Evolutionary conservation across 2,888 invertebrate species (phyloP).

Genomic region (Meta bourneti): DNA sequence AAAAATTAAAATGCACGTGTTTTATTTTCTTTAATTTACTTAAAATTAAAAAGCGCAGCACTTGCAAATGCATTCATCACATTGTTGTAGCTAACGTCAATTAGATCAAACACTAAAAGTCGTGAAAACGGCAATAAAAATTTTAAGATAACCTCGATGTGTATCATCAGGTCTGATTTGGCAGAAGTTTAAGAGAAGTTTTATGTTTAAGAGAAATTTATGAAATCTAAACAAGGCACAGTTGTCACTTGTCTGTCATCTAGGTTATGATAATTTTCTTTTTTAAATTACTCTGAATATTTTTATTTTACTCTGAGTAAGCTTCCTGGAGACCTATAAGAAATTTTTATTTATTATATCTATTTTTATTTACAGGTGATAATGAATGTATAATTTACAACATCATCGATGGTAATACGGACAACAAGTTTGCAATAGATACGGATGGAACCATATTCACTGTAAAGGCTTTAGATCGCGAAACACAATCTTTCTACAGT

Average conservation of each 20-base stretch:
- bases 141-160: too few species aligned
- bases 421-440: conserved; percentile 89
- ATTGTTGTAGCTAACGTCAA: too few species aligned
- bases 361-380: conserved; percentile 84
- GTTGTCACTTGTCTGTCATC: neutral
- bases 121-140: too few species aligned
- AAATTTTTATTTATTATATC: neutral
- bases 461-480: conserved; percentile 88
- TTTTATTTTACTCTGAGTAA: too few species aligned
- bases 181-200: too few species aligned
- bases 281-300: neutral
- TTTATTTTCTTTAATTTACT: too few species aligned
- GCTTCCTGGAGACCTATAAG: neutral
- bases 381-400: conserved; percentile 92
- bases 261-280: neutral
- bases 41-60: too few species aligned
- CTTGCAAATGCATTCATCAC: too few species aligned
- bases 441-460: conserved; percentile 92
- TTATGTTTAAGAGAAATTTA: too few species aligned
- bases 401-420: conserved; percentile 90
- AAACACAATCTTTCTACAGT: conserved; percentile 89
- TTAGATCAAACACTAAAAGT: too few species aligned
- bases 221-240: neutral
- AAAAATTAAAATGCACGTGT: too few species aligned
- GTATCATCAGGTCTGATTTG: too few species aligned